Evolutionary conservation across 2,888 invertebrate species (phyloP).

Genomic region (Epirrhoe alternata): DNA sequence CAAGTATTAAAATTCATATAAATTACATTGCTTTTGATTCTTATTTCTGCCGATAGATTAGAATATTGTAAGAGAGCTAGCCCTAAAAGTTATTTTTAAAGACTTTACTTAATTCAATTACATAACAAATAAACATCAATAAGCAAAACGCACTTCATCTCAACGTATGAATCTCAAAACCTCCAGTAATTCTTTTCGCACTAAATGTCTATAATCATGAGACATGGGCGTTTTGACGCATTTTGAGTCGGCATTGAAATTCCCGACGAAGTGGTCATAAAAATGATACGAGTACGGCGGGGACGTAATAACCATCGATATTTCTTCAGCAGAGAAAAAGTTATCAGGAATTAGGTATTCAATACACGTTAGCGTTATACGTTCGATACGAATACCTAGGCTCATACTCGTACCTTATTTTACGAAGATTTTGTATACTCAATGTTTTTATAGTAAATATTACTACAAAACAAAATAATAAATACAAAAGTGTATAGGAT

Average conservation of each 20-base stretch:
- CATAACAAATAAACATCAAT: neutral
- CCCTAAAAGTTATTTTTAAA: neutral
- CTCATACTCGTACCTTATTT: constrained; percentile 27
- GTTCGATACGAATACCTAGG: constrained; percentile 39
- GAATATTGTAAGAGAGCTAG: neutral
- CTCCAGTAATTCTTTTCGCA: constrained; percentile 13
- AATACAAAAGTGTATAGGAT: neutral
- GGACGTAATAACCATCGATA: constrained; percentile 43
- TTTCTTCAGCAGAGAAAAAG: constrained; percentile 42
- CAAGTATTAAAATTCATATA: neutral
- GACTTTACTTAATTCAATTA: no score
- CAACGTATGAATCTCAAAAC: constrained; percentile 3
- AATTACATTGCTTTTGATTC: constrained; percentile 16
- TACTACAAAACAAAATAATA: neutral
- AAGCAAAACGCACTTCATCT: neutral
- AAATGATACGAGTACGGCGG: constrained; percentile 43
- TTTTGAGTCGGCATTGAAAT: constrained; percentile 32
- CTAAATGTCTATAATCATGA: constrained; percentile 16
- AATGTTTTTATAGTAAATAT: constrained; percentile 1
- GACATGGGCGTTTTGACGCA: constrained; percentile 14
- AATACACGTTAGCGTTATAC: constrained; percentile 39
- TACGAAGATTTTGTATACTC: constrained; percentile 17
- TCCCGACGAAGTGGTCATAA: constrained; percentile 41
- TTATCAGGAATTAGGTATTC: constrained; percentile 45
- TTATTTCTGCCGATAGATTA: neutral